A percentile compares a stretch with the other conserved stretches of the same genome.
phyloP scores from a whole-genome alignment of 2,113 vertebrate genomes.

The Perca fluviatilis region DNA sequence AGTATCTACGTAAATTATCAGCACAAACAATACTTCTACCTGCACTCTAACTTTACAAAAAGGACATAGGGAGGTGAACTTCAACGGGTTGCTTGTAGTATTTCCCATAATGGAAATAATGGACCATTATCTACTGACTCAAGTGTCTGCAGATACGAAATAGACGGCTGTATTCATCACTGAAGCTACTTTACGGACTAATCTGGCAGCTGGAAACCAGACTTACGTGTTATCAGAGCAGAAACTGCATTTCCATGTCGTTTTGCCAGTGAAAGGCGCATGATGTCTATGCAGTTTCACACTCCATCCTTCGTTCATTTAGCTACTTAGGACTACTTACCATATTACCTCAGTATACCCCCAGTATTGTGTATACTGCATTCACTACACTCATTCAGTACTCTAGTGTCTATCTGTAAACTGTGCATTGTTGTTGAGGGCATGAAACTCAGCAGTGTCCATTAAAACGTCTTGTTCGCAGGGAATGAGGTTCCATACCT shows the following conservation, averaged over 20 bases:
- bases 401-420: conserved; percentile 61
- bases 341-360: conserved; percentile 61
- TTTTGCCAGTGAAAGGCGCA: conserved; percentile 29
- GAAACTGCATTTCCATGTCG: conserved; percentile 46
- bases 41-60: conserved; percentile 18
- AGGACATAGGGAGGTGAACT: conserved; percentile 2
- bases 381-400: conserved; percentile 34
- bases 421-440: conserved; percentile 62
- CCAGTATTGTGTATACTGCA: conserved; percentile 50
- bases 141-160: background rate
- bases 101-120: background rate
- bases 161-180: background rate
- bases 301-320: conserved; percentile 28
- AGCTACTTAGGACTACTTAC: conserved; percentile 34
- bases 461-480: conserved; percentile 59
- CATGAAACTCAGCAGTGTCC: conserved; percentile 69
- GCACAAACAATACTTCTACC: background rate
- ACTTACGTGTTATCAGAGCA: conserved; percentile 31
- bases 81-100: background rate
- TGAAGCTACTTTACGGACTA: conserved; percentile 21
- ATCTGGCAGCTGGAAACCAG: conserved; percentile 57
- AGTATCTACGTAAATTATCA: background rate
- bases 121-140: background rate
- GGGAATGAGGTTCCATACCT: conserved; percentile 63
- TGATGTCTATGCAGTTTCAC: conserved; percentile 57